Conservation (phyloP, 2,797 vertebrate species). For the Antrozous pallidus region DNA sequence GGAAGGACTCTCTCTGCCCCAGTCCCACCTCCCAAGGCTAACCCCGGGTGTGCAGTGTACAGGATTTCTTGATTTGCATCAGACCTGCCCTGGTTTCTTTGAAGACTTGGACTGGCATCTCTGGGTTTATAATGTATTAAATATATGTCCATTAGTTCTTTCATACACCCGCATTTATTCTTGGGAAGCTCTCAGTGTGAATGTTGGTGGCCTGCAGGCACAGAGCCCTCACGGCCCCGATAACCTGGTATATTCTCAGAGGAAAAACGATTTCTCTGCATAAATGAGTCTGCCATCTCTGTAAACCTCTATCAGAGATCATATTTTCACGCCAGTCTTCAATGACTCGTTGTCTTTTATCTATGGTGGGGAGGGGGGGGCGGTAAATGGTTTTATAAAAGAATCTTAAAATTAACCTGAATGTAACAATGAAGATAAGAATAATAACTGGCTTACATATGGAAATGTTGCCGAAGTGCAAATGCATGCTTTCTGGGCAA, state of each 20-base stretch:
- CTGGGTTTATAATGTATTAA: neutral
- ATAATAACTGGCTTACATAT: constrained; percentile 39
- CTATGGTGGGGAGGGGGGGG: neutral
- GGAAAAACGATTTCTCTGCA: neutral
- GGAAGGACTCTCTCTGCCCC: neutral
- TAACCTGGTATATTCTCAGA: neutral
- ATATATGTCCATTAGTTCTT: neutral
- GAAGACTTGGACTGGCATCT: neutral
- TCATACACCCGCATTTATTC: neutral
- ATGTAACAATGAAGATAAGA: constrained; percentile 18
- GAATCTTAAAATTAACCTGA: constrained; percentile 54
- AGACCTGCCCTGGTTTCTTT: neutral
- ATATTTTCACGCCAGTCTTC: constrained; percentile 5
- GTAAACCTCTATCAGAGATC: neutral
- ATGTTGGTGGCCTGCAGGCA: neutral
- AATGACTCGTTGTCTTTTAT: neutral
- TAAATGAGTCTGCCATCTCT: neutral
- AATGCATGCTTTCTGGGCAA: constrained; percentile 39
- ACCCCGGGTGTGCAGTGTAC: no score
- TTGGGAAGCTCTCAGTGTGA: neutral
- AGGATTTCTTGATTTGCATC: neutral
- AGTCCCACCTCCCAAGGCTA: no score
- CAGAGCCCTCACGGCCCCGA: neutral
- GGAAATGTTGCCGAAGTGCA: neutral
- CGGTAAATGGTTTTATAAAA: constrained; percentile 50